A percentile compares a stretch with the other conserved stretches of the same genome.
phyloP scores from a whole-genome alignment of 2,888 invertebrate genomes.

The Anagyrus pseudococci region DNA sequence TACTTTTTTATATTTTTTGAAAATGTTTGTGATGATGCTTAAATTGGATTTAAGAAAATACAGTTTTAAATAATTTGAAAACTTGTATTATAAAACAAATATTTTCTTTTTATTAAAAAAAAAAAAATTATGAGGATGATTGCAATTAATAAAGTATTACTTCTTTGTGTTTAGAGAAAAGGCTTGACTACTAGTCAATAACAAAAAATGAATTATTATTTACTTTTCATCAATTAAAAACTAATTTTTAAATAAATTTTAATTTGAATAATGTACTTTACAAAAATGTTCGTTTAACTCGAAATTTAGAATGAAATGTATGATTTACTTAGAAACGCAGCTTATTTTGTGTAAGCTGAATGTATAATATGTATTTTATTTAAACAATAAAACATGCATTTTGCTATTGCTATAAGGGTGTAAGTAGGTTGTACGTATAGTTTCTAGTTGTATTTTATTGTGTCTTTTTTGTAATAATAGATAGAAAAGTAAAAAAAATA shows the following conservation, averaged over 20 bases:
- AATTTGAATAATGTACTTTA: no score
- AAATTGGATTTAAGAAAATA: conserved; percentile 24
- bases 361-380: conserved; percentile 30
- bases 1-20: conserved; percentile 29
- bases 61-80: conserved; percentile 5
- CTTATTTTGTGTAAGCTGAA: conserved; percentile 11
- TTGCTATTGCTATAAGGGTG: conserved; percentile 27
- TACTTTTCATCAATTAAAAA: not conserved
- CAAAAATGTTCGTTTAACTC: conserved; percentile 30
- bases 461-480: conserved; percentile 17
- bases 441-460: conserved; percentile 16
- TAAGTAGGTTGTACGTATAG: conserved; percentile 25
- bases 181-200: conserved; percentile 16
- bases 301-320: conserved; percentile 7
- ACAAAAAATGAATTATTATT: conserved; percentile 20
- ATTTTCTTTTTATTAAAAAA: conserved; percentile 7
- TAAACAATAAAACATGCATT: conserved; percentile 23
- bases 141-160: conserved; percentile 5
- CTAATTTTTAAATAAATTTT: not conserved
- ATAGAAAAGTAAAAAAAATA: conserved; percentile 10
- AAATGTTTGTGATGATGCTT: conserved; percentile 26
- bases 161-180: not conserved
- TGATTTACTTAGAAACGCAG: conserved; percentile 15
- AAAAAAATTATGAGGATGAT: conserved; percentile 9
- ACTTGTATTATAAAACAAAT: not conserved